Base-by-base conservation (phyloP, 2,113 vertebrate genomes). In the Solea senegalensis region DNA sequence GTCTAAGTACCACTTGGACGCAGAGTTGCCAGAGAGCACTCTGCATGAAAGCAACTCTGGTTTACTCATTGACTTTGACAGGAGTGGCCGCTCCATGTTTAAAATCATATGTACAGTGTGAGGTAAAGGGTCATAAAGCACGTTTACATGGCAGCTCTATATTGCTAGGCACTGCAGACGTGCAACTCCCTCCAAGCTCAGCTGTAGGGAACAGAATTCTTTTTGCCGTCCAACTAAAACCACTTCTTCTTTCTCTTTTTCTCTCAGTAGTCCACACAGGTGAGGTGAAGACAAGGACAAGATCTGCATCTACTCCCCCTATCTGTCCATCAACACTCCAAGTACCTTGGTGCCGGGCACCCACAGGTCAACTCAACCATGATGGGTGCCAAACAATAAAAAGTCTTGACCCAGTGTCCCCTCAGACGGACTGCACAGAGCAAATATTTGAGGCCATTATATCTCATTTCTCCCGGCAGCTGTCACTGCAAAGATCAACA, bases 391-490 rank as follows among this genome's bases (percentile, higher is more conserved):
- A 67, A 86, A 91, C 91, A 90, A 86, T 62, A 83, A 80, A 80
- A 85, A 61, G 76, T 72, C 86, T 62, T 67, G 74, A 82, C 86
- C 74, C 65, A n/a, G 51, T 28, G 76, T 78, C 60, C 81, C 34
- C 74, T 61, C 53, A 66, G 75, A 69, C 78, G 16, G 64, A 74
- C 69, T 77, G 67, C 85, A 49, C 75, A 83, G 76, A 88, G 77
- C 89, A 92, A 93, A 92, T 92, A 93, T 87, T 90, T 86, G 78
- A 89, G 62, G 74, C 81, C 78, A 78, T 88, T 88, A 84, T 84
- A 88, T 84, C 85, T 89, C 7, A 78, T 84, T 83, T 85, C 78
- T 82, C 70, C 51, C 9, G 21, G 81, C 71, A 64, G 72, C 76
- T 57, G 49, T 71, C 79, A 49, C 83, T 74, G 78, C 80, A 82